Percentiles rank a stretch among this genome's conserved stretches.
phyloP scores from a whole-genome alignment of 1,140 invertebrate genomes.

The Drosophila ficusphila region DNA sequence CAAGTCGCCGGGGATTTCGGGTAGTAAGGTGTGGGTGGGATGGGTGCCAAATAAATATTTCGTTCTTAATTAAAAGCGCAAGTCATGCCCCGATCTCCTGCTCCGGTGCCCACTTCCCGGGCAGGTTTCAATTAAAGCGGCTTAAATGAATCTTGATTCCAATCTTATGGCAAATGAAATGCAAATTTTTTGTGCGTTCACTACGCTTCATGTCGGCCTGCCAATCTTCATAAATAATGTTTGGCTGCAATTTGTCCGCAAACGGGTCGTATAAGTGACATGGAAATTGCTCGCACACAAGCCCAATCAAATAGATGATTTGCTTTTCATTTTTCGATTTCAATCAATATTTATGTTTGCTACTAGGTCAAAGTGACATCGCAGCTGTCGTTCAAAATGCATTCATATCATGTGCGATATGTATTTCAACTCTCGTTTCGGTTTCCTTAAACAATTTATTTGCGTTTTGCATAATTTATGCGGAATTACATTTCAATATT shows the following conservation, averaged over 20 bases:
- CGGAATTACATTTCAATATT: conserved; percentile 44
- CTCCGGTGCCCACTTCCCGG: conserved; percentile 4
- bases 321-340: conserved; percentile 45
- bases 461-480: conserved; percentile 53
- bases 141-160: conserved; percentile 76
- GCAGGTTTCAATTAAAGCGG: conserved; percentile 68
- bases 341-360: conserved; percentile 58
- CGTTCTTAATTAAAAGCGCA: conserved; percentile 79
- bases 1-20: not conserved
- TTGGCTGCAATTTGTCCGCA: conserved; percentile 32
- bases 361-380: conserved; percentile 27
- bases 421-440: conserved; percentile 26
- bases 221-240: conserved; percentile 65
- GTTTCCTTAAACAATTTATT: conserved; percentile 42
- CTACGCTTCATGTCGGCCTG: conserved; percentile 3
- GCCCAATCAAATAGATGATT: conserved; percentile 56
- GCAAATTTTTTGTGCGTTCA: conserved; percentile 49
- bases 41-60: conserved; percentile 72
- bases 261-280: conserved; percentile 44
- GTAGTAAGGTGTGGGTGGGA: not conserved
- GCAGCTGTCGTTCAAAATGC: not conserved
- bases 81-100: conserved; percentile 23
- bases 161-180: conserved; percentile 68
- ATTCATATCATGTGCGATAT: conserved; percentile 9
- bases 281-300: conserved; percentile 26